These are phyloP conservation scores for Acropternis orthonyx DNA, from an alignment of 2,797 vertebrate species.

Conservation along the genomic window DNA sequence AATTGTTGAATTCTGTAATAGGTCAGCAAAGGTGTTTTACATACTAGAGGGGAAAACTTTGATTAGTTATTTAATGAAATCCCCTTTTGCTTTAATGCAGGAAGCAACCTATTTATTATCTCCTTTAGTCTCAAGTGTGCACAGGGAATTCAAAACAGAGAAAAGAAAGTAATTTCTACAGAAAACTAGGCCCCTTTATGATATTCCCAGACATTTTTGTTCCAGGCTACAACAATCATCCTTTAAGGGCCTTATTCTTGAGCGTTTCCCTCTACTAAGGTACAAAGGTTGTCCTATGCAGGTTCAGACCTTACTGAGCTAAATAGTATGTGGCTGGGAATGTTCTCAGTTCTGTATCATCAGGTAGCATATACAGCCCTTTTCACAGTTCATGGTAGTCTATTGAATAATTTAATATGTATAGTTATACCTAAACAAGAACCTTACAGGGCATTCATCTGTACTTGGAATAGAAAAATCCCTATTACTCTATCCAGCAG, in stretches of 20 bases:
- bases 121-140: neutral
- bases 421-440: neutral
- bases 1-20: neutral
- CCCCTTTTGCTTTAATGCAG: neutral
- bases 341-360: neutral
- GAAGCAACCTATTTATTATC: neutral
- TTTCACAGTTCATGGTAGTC: neutral
- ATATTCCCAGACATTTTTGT: neutral
- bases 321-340: neutral
- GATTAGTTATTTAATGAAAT: neutral
- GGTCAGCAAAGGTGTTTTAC: neutral
- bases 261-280: neutral
- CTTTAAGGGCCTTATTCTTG: neutral
- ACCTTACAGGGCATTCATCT: neutral
- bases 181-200: neutral
- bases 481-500: neutral
- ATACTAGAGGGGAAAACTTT: neutral
- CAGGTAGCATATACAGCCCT: accelerated
- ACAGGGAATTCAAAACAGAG: neutral
- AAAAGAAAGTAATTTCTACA: neutral
- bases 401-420: neutral
- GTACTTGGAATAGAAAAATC: neutral
- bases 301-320: neutral
- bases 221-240: neutral
- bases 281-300: neutral